phyloP scores from a whole-genome alignment of 1,140 invertebrate species.

The Drosophila baimaii region DNA sequence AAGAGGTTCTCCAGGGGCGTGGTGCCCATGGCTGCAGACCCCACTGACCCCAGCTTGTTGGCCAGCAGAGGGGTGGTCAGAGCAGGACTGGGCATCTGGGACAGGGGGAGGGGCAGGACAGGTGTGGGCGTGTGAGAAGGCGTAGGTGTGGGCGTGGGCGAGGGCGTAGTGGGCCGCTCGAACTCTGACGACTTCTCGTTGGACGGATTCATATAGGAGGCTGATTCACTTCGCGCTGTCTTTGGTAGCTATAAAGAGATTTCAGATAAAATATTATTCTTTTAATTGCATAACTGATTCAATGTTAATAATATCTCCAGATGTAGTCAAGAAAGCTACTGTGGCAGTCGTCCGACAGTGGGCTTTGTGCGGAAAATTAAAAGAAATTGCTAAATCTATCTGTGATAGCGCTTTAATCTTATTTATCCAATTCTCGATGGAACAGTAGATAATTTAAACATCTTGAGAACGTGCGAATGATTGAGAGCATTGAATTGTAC shows the following conservation, averaged over 20 bases:
- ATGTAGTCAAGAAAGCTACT: too few relatives aligned
- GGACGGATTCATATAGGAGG: constrained; percentile 41
- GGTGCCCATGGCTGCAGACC: constrained; percentile 21
- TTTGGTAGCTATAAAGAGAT: constrained; percentile 55
- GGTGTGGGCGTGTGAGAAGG: constrained; percentile 53
- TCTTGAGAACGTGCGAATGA: too few relatives aligned
- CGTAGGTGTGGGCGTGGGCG: constrained; percentile 51
- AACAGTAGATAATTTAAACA: too few relatives aligned
- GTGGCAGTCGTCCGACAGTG: too few relatives aligned
- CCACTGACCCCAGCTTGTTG: constrained; percentile 64
- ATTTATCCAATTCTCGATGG: too few relatives aligned
- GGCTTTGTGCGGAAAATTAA: too few relatives aligned
- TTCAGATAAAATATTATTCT: not conserved
- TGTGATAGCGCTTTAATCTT: too few relatives aligned
- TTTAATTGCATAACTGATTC: not conserved
- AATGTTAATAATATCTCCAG: not conserved
- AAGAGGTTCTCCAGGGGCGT: constrained; percentile 81
- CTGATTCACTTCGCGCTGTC: constrained; percentile 29
- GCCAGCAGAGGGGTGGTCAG: constrained; percentile 57
- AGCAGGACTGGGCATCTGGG: constrained; percentile 55
- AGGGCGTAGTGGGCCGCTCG: constrained; percentile 56
- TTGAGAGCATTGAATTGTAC: too few relatives aligned
- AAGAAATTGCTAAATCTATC: too few relatives aligned
- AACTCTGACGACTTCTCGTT: constrained; percentile 57
- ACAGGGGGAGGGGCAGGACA: constrained; percentile 41